These are phyloP conservation scores for Speoplatyrhinus poulsoni DNA, from an alignment of 2,113 vertebrate species.

Conservation along the genomic window DNA sequence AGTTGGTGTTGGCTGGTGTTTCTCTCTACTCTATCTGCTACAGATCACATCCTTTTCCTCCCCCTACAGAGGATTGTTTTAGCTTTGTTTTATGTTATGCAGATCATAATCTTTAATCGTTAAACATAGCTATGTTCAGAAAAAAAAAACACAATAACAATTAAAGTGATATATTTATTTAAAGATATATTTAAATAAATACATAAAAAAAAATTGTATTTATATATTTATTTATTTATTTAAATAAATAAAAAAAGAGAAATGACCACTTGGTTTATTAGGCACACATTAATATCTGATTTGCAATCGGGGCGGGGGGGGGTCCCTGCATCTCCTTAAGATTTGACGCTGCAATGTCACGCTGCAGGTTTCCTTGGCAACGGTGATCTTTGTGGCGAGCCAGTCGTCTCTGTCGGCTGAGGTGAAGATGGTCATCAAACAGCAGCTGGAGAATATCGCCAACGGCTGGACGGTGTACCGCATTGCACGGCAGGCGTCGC, in stretches of 20 bases:
- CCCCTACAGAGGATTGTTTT: too few species aligned
- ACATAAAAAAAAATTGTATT: too few species aligned
- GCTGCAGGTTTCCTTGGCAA: constrained; percentile 90
- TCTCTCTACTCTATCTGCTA: too few species aligned
- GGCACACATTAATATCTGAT: not conserved
- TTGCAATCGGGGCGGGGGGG: too few species aligned
- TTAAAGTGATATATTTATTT: not conserved
- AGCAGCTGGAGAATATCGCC: constrained; percentile 91
- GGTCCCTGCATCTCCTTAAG: not conserved
- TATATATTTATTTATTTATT: not conserved
- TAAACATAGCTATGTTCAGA: not conserved
- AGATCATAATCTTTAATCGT: not conserved
- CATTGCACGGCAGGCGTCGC: constrained; percentile 95
- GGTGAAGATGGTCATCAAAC: constrained; percentile 90
- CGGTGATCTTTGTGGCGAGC: constrained; percentile 97
- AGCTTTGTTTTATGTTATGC: too few species aligned
- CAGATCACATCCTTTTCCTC: too few species aligned
- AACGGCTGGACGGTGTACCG: constrained; percentile 97
- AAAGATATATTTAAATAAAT: too few species aligned
- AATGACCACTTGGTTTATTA: too few species aligned
- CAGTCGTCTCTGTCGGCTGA: constrained; percentile 91
- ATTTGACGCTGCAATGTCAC: not conserved
- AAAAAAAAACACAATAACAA: too few species aligned
- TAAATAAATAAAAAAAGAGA: too few species aligned
- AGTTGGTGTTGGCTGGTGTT: too few species aligned